A percentile compares a stretch with the other conserved stretches of the same genome.
phyloP scores from a whole-genome alignment of 2,797 vertebrate species.

The Spatula clypeata region DNA sequence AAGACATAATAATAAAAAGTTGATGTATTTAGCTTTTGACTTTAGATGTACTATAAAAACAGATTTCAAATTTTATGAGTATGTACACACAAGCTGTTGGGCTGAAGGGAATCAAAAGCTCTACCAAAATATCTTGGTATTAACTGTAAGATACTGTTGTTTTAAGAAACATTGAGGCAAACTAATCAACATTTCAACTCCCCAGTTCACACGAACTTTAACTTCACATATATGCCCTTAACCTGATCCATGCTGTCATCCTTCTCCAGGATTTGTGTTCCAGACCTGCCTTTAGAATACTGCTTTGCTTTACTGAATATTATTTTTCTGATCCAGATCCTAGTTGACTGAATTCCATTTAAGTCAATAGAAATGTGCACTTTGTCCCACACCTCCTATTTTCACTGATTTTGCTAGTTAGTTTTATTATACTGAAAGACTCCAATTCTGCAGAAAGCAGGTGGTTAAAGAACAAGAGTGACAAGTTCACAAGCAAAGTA shows the following conservation, averaged over 20 bases:
- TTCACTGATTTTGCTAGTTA: not conserved
- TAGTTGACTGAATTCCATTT: not conserved
- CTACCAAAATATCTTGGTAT: not conserved
- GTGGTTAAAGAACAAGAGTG: not conserved
- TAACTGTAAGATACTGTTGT: not conserved
- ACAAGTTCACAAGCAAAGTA: not conserved
- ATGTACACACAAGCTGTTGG: not conserved
- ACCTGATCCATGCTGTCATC: not conserved
- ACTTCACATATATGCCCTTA: not conserved
- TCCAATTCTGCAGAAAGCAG: constrained; percentile 11
- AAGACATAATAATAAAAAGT: not conserved
- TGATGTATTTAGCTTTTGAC: not conserved
- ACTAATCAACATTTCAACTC: not conserved
- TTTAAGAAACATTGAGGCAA: not conserved
- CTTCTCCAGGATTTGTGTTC: not conserved
- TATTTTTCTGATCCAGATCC: not conserved
- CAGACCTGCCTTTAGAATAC: not conserved
- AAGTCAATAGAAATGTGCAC: not conserved
- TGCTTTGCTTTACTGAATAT: not conserved
- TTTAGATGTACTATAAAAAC: not conserved
- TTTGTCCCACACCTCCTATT: not conserved
- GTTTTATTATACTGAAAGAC: not conserved
- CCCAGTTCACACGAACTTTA: not conserved
- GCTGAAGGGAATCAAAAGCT: not conserved
- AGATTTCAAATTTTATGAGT: not conserved